Base-by-base conservation (phyloP, 37 sponge, comb jelly and placozoan species). In the Chondrosia reniformis region DNA sequence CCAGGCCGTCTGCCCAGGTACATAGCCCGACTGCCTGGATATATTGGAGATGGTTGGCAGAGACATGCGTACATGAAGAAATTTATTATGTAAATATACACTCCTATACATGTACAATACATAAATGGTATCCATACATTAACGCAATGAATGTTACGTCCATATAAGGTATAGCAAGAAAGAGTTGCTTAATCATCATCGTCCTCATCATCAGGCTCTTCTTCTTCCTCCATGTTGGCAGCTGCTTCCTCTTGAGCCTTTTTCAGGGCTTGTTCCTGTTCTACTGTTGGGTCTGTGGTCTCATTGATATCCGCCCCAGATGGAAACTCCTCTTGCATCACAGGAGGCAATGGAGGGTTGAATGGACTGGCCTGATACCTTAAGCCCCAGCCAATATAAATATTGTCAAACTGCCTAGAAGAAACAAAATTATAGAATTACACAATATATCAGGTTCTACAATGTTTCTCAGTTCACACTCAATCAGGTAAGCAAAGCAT, bases 331-430 rank as follows among this genome's bases (percentile, higher is more conserved):
- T 93, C 92, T 44, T 90, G 89, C 36, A 91, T 83, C 19, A 92
- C 75, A 9, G 94, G 92, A 2, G 99, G 99, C 13, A 94, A 88
- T 8, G 71, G 59, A 0, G 99, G 99, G 69, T 92, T 94, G 82
- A 92, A 93, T n/a, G 89, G 84, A 12, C 71, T 81, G 19, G 89
- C 59, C 34, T 83, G 84, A 85, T 99, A 99, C 92, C 93, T 99
- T 75, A 91, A 88, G 21, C 99, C 99, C 86, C 89, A 99, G 0
- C 99, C 99, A 72, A 99, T 88, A 78, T 99, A 99, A 5, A 95
- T 46, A 62, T 91, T 99, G 61, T 93, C 99, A 86, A 90, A 95
- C 55, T 86, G 93, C 82, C 93, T 99, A 80, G 24, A 22, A n/a
- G n/a, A n/a, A n/a, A n/a, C n/a, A n/a, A n/a, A n/a, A n/a, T n/a